A percentile compares a stretch with the other conserved stretches of the same genome.
These are phyloP conservation scores for Nyctereutes procyonoides DNA, from an alignment of 2,113 vertebrate genomes.

Conservation along the genomic window DNA sequence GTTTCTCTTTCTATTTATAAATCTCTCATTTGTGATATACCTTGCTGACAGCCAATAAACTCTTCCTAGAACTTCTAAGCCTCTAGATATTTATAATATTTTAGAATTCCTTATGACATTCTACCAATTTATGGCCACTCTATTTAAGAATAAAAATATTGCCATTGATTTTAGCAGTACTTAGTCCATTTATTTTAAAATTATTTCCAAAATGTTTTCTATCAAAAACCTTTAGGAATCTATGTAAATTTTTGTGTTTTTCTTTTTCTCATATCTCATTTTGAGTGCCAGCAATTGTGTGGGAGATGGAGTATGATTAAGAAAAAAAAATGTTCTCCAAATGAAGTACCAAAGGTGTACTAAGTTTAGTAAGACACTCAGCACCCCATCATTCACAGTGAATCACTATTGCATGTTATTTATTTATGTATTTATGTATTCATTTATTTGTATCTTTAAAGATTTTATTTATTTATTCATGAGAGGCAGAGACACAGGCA, in stretches of 20 bases:
- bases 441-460: too few species aligned
- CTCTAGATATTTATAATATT: neutral
- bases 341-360: neutral
- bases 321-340: neutral
- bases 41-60: neutral
- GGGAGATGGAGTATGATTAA: neutral
- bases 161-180: neutral
- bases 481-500: too few species aligned
- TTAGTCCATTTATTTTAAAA: neutral
- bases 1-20: neutral
- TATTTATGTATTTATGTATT: neutral
- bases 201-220: neutral
- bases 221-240: neutral
- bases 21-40: neutral
- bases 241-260: neutral
- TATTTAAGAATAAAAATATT: neutral
- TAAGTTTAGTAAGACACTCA: neutral
- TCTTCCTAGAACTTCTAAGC: neutral
- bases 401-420: neutral
- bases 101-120: neutral
- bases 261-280: neutral
- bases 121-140: neutral
- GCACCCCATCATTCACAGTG: neutral
- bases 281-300: neutral
- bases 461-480: too few species aligned